Conservation (phyloP, 2,888 invertebrate species). For the Galerucella calmariensis region DNA sequence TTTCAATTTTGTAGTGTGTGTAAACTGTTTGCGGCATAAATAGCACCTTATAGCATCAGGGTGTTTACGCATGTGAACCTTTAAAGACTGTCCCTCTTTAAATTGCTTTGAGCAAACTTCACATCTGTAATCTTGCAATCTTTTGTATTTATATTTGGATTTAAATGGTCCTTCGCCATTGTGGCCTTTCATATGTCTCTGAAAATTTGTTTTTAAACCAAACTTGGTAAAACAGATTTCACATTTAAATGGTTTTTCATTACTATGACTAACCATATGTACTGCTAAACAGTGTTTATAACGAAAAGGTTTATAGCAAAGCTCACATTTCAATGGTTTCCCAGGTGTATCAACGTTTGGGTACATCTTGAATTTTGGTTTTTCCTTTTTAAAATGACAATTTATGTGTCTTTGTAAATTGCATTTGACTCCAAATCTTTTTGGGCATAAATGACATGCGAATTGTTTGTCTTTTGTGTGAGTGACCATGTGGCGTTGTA, state of each 20-base stretch:
- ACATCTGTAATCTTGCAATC: not conserved
- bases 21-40: not conserved
- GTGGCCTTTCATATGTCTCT: conserved; percentile 1
- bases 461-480: too few species aligned
- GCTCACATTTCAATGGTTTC: not conserved
- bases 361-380: too few species aligned
- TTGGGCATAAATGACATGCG: too few species aligned
- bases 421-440: too few species aligned
- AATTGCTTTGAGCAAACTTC: conserved; percentile 6
- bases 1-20: not conserved
- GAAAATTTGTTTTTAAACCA: not conserved
- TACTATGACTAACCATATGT: not conserved
- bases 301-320: not conserved
- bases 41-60: conserved; percentile 3
- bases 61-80: conserved; percentile 1
- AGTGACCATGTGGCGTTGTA: too few species aligned
- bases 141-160: not conserved
- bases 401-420: too few species aligned
- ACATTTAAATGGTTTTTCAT: not conserved
- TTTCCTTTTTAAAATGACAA: too few species aligned
- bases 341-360: not conserved
- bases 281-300: not conserved
- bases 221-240: conserved; percentile 5
- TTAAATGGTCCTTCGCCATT: not conserved
- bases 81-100: not conserved